These are phyloP conservation scores for Listronotus bonariensis DNA, from an alignment of 1,140 invertebrate genomes.

Conservation along the genomic window DNA sequence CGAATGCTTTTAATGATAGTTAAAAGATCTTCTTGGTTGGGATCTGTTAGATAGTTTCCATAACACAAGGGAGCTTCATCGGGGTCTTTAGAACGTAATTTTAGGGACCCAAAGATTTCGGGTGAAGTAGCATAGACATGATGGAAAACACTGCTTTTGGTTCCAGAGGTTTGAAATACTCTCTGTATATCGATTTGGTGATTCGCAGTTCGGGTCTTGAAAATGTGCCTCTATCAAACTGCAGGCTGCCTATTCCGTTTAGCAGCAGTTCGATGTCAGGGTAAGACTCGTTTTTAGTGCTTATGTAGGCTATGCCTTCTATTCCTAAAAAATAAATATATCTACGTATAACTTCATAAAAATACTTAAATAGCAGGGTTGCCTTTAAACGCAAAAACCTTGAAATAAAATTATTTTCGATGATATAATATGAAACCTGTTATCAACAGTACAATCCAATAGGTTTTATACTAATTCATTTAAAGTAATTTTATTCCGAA, in stretches of 20 bases:
- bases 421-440: too few species aligned
- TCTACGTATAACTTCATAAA: conserved; percentile 56
- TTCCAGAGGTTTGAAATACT: conserved; percentile 51
- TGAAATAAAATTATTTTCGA: not conserved
- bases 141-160: conserved; percentile 55
- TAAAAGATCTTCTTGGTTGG: conserved; percentile 55
- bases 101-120: conserved; percentile 67
- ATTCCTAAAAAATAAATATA: conserved; percentile 50
- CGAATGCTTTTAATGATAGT: conserved; percentile 52
- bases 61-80: conserved; percentile 67
- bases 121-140: conserved; percentile 71
- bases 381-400: conserved; percentile 53
- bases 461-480: too few species aligned
- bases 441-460: too few species aligned
- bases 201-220: conserved; percentile 24
- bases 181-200: conserved; percentile 42
- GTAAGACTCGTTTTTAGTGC: conserved; percentile 55
- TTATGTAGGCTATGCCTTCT: conserved; percentile 60
- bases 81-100: conserved; percentile 64
- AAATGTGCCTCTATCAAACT: conserved; percentile 45
- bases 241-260: conserved; percentile 59
- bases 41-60: conserved; percentile 66
- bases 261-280: conserved; percentile 69
- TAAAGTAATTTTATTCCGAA: too few species aligned
- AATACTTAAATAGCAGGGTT: conserved; percentile 67